Conservation (phyloP, 92 coral and sea anemone species). For the Palythoa grandiflora region DNA sequence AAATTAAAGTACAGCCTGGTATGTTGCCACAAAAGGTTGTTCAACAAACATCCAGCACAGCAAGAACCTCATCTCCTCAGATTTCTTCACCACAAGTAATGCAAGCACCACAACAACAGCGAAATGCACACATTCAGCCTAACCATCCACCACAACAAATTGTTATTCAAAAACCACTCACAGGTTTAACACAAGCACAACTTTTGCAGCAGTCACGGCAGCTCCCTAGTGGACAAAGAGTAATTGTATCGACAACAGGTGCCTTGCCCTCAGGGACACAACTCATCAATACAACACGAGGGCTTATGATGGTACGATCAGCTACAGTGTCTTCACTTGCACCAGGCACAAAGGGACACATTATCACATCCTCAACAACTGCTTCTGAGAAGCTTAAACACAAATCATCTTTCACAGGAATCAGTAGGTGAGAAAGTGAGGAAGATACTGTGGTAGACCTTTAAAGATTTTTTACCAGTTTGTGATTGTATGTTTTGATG, state of each 20-base stretch:
- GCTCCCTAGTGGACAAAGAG: conserved; percentile 73
- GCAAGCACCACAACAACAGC: conserved; percentile 43
- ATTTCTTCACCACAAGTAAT: conserved; percentile 37
- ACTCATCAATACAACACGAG: conserved; percentile 52
- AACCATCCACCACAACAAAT: conserved; percentile 45
- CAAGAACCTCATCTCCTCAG: conserved; percentile 62
- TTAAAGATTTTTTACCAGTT: no score
- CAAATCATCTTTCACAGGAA: conserved; percentile 83
- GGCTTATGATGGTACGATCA: conserved; percentile 78
- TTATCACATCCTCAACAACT: conserved; percentile 60
- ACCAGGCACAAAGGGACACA: conserved; percentile 52
- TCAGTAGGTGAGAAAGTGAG: conserved; percentile 72
- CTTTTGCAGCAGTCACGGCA: conserved; percentile 81
- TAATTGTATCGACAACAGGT: conserved; percentile 69
- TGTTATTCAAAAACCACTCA: conserved; percentile 60
- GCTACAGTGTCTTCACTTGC: conserved; percentile 51
- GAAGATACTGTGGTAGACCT: no score
- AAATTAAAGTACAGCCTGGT: conserved; percentile 48
- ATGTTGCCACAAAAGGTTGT: conserved; percentile 41
- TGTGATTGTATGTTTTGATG: no score
- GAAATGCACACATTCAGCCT: conserved; percentile 43
- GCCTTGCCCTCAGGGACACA: conserved; percentile 57
- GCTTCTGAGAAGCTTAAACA: conserved; percentile 88
- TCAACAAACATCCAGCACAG: conserved; percentile 45
- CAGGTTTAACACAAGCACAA: conserved; percentile 86